Conservation (phyloP, 2,888 invertebrate species). For the Oithona nana region DNA sequence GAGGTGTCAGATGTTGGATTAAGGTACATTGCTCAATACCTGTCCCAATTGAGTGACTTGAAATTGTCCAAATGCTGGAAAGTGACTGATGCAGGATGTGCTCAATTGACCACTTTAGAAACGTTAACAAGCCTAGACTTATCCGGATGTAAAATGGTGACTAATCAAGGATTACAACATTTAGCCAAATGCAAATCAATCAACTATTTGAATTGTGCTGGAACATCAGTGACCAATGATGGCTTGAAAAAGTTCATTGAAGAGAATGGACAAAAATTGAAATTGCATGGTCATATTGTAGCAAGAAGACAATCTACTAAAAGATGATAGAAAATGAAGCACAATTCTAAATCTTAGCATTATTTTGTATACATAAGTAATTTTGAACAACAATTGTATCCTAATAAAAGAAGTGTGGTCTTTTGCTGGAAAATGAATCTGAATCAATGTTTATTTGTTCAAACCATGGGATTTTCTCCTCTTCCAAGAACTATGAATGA, state of each 20-base stretch:
- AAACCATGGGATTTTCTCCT: too few species aligned
- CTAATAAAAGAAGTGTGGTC: too few species aligned
- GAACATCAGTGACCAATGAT: not conserved
- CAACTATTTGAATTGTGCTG: not conserved
- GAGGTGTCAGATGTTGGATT: slow-evolving; percentile 75
- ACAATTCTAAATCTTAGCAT: too few species aligned
- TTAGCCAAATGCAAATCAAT: slow-evolving; percentile 2
- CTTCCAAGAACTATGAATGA: too few species aligned
- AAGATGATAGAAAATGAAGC: too few species aligned
- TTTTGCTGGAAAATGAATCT: too few species aligned
- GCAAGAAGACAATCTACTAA: not conserved
- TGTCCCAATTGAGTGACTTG: slow-evolving; percentile 41
- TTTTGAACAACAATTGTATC: too few species aligned
- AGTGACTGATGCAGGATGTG: slow-evolving; percentile 73
- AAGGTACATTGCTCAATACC: slow-evolving; percentile 28
- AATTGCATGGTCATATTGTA: not conserved
- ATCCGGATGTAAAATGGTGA: slow-evolving; percentile 59
- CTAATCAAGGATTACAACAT: slow-evolving; percentile 35
- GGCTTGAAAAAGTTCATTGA: slow-evolving; percentile 11
- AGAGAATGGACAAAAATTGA: not conserved
- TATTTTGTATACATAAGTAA: too few species aligned
- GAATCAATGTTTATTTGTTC: too few species aligned
- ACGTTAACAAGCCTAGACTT: slow-evolving; percentile 54
- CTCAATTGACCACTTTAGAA: slow-evolving; percentile 48
- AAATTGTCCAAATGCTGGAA: slow-evolving; percentile 70